phyloP scores from a whole-genome alignment of 2,113 vertebrate species.

The Physeter macrocephalus region DNA sequence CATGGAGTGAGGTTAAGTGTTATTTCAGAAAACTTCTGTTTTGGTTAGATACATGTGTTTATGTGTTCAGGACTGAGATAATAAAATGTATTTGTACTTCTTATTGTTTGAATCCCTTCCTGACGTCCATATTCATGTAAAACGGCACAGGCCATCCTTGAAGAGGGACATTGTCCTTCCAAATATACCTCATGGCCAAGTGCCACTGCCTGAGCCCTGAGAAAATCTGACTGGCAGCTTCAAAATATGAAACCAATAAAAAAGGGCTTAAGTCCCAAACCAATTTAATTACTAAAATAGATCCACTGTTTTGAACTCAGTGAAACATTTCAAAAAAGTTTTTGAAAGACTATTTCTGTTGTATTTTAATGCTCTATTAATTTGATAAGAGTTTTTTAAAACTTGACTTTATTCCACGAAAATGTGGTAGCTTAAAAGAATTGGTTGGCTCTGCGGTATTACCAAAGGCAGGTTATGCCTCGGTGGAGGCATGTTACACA shows the following conservation, averaged over 20 bases:
- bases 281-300: background rate
- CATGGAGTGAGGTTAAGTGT: background rate
- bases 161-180: background rate
- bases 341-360: background rate
- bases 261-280: background rate
- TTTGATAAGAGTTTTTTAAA: background rate
- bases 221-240: background rate
- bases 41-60: background rate
- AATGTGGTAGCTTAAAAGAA: background rate
- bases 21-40: background rate
- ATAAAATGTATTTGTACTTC: background rate
- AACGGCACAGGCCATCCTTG: background rate
- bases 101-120: background rate
- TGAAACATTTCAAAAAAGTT: background rate
- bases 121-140: background rate
- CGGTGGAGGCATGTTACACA: fast-evolving
- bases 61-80: background rate
- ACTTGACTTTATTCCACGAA: background rate
- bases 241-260: background rate
- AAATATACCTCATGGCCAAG: background rate
- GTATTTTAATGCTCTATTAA: background rate
- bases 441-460: background rate
- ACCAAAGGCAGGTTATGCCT: background rate
- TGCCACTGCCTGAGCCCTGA: background rate
- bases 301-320: background rate